Base-by-base conservation (phyloP, 2,113 vertebrate species). In the Isurus oxyrinchus region DNA sequence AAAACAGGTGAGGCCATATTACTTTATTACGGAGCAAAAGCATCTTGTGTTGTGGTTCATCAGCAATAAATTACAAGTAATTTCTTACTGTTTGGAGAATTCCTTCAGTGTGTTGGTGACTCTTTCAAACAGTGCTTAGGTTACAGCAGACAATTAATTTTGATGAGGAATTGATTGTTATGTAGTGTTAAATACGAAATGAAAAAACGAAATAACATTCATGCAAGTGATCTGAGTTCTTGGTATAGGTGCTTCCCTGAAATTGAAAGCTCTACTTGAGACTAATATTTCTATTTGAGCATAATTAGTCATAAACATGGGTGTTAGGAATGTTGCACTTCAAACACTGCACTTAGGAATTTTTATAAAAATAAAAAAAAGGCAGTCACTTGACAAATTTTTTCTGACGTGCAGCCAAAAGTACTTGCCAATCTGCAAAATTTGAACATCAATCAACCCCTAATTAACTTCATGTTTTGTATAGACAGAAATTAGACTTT, bases 1-100 rank as follows among this genome's bases (percentile, higher is more conserved):
- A 99, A 99, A 97, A 99, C 98, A 0, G 99, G 99, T 99, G 97
- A 0, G 0, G 0, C 55, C 40, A 16, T 8, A 95, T 95, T 72
- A 49, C 66, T 53, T 95, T 72, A 59, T 19, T 13, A 27, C n/a
- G 44, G 5, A 44, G 27, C 5, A 69, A 23, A 95, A 69, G 6
- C 19, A 49, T 8, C 67, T 53, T 5, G 93, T 13, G 25, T 23
- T 95, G 44, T 94, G 35, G 6, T 16, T 21, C 59, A 40, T 63
- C n/a, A 44, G 2, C n/a, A 59, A 61, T 90, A 13, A 57, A 31
- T 66, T 94, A 66, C 19, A 94, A 40, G 57, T 61, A 61, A 66
- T 94, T n/a, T 94, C 0, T 94, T 7, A n/a, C 2, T 40, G 35
- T n/a, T 7, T 94, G 5, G 59, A 94, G 2, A 35, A 6, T 66